phyloP scores from a whole-genome alignment of 1,140 invertebrate genomes.

The Doryteuthis pealeii region DNA sequence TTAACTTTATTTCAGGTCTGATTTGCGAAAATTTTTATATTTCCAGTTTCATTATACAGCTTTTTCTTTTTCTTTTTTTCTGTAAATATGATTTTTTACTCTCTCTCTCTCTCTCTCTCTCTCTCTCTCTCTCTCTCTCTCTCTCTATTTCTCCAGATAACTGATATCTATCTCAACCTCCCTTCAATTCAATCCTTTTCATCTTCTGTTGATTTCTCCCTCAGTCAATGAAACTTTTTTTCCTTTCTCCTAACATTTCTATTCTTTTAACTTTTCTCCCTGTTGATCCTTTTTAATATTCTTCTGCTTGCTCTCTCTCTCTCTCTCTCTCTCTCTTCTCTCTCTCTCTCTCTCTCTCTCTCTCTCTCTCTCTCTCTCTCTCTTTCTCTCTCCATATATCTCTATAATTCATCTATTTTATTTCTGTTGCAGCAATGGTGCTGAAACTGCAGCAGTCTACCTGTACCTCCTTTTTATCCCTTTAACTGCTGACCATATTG shows the following conservation, averaged over 20 bases:
- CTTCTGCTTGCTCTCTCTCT: too few species aligned
- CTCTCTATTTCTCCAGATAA: too few species aligned
- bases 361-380: too few species aligned
- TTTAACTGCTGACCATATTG: not conserved
- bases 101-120: too few species aligned
- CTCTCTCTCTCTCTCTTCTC: not conserved
- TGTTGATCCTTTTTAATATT: not conserved
- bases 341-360: not conserved
- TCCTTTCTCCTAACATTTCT: not conserved
- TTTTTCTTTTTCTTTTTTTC: too few species aligned
- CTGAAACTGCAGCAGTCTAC: not conserved
- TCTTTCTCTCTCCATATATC: not conserved
- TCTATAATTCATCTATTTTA: not conserved
- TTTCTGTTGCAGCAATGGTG: constrained; percentile 6
- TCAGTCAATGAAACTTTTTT: not conserved
- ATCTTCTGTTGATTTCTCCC: not conserved
- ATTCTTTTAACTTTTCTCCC: not conserved
- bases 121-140: too few species aligned
- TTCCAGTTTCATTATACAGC: too few species aligned
- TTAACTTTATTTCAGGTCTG: too few species aligned
- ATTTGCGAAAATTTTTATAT: too few species aligned
- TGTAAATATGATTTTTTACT: too few species aligned
- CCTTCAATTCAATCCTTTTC: not conserved
- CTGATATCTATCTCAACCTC: not conserved
- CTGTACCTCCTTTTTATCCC: not conserved